Evolutionary conservation across 2,797 vertebrate species (phyloP).

Genomic region (Sitta carolinensis): DNA sequence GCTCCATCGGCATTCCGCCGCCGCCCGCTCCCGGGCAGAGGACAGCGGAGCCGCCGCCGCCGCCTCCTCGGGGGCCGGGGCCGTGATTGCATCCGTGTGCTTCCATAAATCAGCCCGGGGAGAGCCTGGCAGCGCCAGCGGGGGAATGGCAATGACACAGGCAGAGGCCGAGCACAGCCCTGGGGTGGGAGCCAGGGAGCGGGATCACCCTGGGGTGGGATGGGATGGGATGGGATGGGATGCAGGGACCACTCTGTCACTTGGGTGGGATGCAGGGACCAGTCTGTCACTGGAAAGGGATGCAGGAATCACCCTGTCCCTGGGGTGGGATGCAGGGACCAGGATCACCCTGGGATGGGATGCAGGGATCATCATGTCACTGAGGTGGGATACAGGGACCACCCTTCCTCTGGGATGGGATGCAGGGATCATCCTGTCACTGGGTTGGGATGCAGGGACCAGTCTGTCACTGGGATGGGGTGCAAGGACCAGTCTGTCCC

Average conservation of each 20-base stretch:
- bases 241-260: too few relatives aligned
- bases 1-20: background rate
- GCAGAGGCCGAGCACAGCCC: background rate
- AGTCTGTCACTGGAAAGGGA: background rate
- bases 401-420: too few relatives aligned
- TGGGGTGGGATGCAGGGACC: accelerated
- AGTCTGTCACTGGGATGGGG: background rate
- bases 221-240: too few relatives aligned
- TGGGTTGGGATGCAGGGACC: too few relatives aligned
- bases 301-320: background rate
- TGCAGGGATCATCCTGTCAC: accelerated
- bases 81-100: background rate
- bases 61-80: background rate
- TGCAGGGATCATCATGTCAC: too few relatives aligned
- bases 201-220: too few relatives aligned
- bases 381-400: background rate
- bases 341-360: background rate
- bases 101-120: background rate
- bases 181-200: too few relatives aligned
- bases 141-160: background rate
- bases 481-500: background rate
- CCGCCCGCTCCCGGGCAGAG: too few relatives aligned
- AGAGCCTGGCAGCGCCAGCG: background rate
- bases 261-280: background rate
- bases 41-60: too few relatives aligned